A percentile compares a stretch with the other conserved stretches of the same genome.
These are phyloP conservation scores for Athetis lepigone DNA, from an alignment of 2,888 invertebrate genomes.

Conservation along the genomic window DNA sequence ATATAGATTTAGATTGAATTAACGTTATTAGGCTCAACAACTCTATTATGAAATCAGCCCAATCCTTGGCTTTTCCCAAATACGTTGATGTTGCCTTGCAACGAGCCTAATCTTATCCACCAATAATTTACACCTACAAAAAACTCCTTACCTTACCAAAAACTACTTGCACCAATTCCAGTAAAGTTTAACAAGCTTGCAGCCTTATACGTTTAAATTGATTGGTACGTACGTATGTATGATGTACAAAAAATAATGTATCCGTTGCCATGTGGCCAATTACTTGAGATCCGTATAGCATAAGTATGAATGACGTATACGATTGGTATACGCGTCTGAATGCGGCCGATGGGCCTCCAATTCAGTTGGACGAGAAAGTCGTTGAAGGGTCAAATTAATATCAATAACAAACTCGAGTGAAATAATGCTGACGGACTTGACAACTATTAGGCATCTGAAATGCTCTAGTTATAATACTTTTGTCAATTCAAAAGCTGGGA, in stretches of 20 bases:
- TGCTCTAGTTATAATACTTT: not conserved
- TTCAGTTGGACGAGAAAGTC: constrained; percentile 37
- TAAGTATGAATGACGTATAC: constrained; percentile 36
- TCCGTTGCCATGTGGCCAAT: constrained; percentile 41
- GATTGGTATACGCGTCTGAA: constrained; percentile 30
- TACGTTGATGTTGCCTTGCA: constrained; percentile 10
- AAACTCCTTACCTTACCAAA: constrained; percentile 37
- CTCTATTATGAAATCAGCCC: constrained; percentile 33
- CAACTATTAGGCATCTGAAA: not conserved
- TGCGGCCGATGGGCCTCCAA: constrained; percentile 16
- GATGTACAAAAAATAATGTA: constrained; percentile 45
- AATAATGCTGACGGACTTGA: not conserved
- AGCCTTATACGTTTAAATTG: constrained; percentile 49
- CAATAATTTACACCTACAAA: constrained; percentile 45
- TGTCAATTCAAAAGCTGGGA: not conserved
- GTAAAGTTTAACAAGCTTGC: constrained; percentile 31
- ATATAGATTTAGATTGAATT: not conserved
- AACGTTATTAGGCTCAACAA: constrained; percentile 11
- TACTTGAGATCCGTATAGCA: constrained; percentile 30
- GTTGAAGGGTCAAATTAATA: constrained; percentile 33
- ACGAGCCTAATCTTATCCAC: constrained; percentile 22
- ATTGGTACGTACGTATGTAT: constrained; percentile 52
- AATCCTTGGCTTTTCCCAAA: constrained; percentile 23
- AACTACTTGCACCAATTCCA: constrained; percentile 36
- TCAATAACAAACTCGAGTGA: constrained; percentile 14